Evolutionary conservation across 2,888 invertebrate species (phyloP), one percentile per base, ranked within the genome.

Genomic region (Dasypogon diadema): DNA sequence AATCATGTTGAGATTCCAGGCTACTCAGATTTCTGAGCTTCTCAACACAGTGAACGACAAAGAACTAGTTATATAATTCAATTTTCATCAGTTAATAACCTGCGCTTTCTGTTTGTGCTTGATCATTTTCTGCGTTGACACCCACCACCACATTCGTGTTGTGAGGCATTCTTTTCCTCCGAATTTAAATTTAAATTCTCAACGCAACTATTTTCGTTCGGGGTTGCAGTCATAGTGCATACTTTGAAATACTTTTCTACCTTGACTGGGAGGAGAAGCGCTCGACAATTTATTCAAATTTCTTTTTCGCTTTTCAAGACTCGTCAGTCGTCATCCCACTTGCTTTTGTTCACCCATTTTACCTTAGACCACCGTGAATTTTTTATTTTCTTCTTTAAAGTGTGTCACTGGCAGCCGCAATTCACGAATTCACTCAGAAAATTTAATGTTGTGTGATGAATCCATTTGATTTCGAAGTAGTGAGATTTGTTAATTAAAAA

Each of bases 191-290:
- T 48, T 48, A 48, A 48, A 48, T 48, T 48, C 48, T 48, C 12
- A n/a, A 48, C 48, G n/a, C n/a, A n/a, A 48, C 48, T 48, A 48
- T 48, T 48, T 48, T 48, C 16, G 48, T 48, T 48, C 48, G 48
- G 16, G 48, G 48, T 16, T 16, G 12, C n/a, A 12, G 12, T 48
- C 48, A 48, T 48, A 48, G 48, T 48, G 48, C 48, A 48, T 48
- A 12, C 48, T 14, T 6, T 30, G 30, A 30, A 30, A 8, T 8
- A 30, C 30, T 5, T 30, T 30, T 30, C 30, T 8, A 30, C 30
- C 30, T 30, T 30, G 30, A 30, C 30, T 30, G 30, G 4, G 30
- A 48, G 48, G 48, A 48, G 16, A 6, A 3, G 48, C 12, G 16
- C 12, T 48, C 3, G 48, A 48, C 4, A 48, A 48, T 48, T 48